Conservation (phyloP, 2,113 vertebrate genomes). For the Phodopus roborovskii region DNA sequence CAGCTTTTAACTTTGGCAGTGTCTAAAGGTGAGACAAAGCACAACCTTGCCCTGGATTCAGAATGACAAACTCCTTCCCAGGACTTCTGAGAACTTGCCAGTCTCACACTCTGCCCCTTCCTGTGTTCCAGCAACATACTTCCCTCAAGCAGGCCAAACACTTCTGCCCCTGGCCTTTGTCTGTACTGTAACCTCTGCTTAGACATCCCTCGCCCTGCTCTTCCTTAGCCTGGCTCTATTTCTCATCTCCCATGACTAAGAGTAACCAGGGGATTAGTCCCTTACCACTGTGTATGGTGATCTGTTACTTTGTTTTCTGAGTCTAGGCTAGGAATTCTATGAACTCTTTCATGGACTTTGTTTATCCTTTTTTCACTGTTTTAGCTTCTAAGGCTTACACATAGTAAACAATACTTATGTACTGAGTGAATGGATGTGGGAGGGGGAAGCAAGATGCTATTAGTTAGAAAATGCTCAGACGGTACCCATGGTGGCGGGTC, state of each 20-base stretch:
- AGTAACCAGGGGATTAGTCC: neutral
- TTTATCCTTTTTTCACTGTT: neutral
- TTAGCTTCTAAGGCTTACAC: neutral
- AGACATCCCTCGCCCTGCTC: neutral
- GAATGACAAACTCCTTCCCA: neutral
- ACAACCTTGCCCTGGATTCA: neutral
- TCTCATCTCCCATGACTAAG: neutral
- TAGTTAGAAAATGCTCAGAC: neutral
- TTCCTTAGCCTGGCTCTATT: neutral
- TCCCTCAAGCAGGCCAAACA: neutral
- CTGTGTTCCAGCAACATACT: accelerated
- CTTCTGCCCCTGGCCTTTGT: neutral
- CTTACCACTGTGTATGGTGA: neutral
- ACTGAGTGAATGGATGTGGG: neutral
- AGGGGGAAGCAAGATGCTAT: neutral
- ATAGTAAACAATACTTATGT: neutral
- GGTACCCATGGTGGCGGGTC: neutral
- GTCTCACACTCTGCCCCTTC: neutral
- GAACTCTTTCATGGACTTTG: neutral
- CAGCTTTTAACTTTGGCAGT: neutral
- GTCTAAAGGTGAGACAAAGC: neutral
- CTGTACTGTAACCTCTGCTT: neutral
- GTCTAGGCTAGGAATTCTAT: neutral
- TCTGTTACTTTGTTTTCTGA: neutral
- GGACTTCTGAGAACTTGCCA: neutral